These are phyloP conservation scores for Ruditapes philippinarum DNA, from an alignment of 1,140 invertebrate genomes.

Conservation along the genomic window DNA sequence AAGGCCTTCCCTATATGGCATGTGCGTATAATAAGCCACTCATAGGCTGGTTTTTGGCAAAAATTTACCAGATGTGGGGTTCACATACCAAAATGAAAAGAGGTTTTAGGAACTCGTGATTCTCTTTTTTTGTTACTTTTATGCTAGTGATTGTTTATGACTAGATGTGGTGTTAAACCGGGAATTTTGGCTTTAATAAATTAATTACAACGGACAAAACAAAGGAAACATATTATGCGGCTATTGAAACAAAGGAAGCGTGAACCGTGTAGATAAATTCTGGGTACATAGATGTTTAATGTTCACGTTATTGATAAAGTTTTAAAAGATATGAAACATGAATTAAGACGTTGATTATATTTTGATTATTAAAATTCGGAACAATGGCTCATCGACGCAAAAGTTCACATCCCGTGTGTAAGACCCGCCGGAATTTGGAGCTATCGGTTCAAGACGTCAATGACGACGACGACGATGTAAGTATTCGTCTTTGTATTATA, in stretches of 20 bases:
- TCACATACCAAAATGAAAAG: constrained; percentile 41
- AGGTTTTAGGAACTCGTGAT: constrained; percentile 18
- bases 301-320: too few relatives aligned
- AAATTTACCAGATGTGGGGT: constrained; percentile 43
- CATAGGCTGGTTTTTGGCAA: constrained; percentile 52
- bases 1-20: constrained; percentile 61
- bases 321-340: too few relatives aligned
- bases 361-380: background rate
- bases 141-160: background rate
- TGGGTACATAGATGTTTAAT: too few relatives aligned
- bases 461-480: constrained; percentile 29
- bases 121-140: constrained; percentile 41
- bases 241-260: too few relatives aligned
- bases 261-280: too few relatives aligned
- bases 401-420: constrained; percentile 66
- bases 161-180: background rate
- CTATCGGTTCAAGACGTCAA: background rate
- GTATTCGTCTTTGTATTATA: background rate
- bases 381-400: constrained; percentile 63
- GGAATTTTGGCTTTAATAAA: background rate
- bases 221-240: background rate
- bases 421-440: constrained; percentile 45
- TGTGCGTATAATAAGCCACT: constrained; percentile 51
- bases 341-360: too few relatives aligned
- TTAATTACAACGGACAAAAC: constrained; percentile 4